Base-by-base conservation (phyloP, 2,888 invertebrate species). In the Heliconius sara region DNA sequence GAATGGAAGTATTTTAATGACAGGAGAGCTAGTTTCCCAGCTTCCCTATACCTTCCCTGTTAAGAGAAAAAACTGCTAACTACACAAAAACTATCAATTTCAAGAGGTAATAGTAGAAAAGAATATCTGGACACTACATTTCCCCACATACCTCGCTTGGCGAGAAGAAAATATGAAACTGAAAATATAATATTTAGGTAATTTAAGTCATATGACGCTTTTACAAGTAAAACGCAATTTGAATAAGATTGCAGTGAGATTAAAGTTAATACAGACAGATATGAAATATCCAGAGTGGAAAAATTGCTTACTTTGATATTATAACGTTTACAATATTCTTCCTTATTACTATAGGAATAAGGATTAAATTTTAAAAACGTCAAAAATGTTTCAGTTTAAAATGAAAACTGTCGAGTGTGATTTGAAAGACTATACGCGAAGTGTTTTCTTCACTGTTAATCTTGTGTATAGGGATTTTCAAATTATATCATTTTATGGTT, bases 191-290 rank as follows among this genome's bases (percentile, higher is more conserved):
- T 22, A 22, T 70, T 25, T n/a, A 43, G n/a, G 1, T 43, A 25
- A 52, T 27, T 19, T 71, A 52, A 52, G 30, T 72, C 4, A 73
- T 34, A 60, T 57, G 25, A 72, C 52, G 34, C n/a, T 16, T 73
- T 60, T 34, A 73, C 12, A 34, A n/a, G 12, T 60, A 30, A 27
- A 57, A 73, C 68, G 34, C 34, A 72, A 72, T 57, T 73, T 34
- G 60, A 73, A 39, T 73, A 60, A 73, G 73, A 73, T 60, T 60
- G 73, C 73, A 73, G 19, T 63, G 77, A 73, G 77, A 74, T 77
- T 80, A 73, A 80, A 81, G 66, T 75, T 79, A 79, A 81, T 81
- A 81, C 71, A 77, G 75, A 16, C 77, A 75, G 71, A 81, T 77
- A 79, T 79, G 79, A 63, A 77, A 79, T 81, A 60, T 75, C 73